phyloP scores from a whole-genome alignment of 1,140 invertebrate species.

The Agrilus planipennis region DNA sequence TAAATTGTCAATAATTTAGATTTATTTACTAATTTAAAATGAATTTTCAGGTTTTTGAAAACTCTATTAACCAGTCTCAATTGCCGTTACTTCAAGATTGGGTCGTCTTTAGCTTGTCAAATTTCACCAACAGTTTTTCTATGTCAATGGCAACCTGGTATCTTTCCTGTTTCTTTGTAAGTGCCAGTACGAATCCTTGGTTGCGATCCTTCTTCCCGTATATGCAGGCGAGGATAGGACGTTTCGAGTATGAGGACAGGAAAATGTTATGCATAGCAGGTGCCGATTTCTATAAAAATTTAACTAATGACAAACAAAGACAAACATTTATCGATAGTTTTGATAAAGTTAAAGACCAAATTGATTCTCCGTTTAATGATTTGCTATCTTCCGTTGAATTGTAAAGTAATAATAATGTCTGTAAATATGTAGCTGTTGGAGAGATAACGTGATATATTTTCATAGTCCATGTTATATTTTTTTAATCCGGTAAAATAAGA shows the following conservation, averaged over 20 bases:
- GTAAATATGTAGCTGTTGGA: too few relatives aligned
- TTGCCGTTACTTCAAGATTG: constrained; percentile 70
- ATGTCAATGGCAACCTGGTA: constrained; percentile 72
- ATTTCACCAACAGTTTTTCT: constrained; percentile 71
- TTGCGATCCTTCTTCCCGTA: constrained; percentile 43
- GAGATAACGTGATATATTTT: too few relatives aligned
- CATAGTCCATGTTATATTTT: too few relatives aligned
- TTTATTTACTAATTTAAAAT: constrained; percentile 9
- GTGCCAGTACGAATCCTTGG: constrained; percentile 40
- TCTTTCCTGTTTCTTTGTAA: constrained; percentile 76
- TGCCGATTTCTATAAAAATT: constrained; percentile 48
- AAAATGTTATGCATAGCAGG: constrained; percentile 55
- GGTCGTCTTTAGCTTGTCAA: constrained; percentile 76
- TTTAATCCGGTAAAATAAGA: too few relatives aligned
- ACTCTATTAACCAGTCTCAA: constrained; percentile 55
- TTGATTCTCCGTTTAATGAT: constrained; percentile 38
- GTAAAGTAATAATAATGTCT: too few relatives aligned
- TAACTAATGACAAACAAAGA: constrained; percentile 37
- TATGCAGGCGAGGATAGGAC: constrained; percentile 53
- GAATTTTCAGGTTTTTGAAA: constrained; percentile 53
- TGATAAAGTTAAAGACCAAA: constrained; percentile 36
- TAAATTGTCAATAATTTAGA: too few relatives aligned
- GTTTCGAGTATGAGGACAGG: constrained; percentile 53
- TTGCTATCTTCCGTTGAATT: constrained; percentile 38
- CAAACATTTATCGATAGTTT: constrained; percentile 40